phyloP scores from a whole-genome alignment of 1,140 invertebrate species.

The Ceratosolen fusciceps region DNA sequence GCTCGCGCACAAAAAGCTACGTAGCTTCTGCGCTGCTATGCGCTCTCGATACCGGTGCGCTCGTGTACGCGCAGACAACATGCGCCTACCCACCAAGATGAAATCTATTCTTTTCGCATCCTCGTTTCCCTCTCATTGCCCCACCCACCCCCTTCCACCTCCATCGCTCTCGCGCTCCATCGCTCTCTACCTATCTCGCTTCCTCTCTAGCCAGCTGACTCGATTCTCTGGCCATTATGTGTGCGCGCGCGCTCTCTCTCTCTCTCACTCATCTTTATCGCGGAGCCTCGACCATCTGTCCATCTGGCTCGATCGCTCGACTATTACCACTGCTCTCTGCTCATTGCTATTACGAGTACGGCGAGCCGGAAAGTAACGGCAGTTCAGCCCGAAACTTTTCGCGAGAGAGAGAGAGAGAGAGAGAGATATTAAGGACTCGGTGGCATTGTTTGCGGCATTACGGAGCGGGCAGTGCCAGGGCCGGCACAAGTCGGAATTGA shows the following conservation, averaged over 20 bases:
- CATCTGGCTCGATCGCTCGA: not conserved
- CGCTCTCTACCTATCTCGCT: not conserved
- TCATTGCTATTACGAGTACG: not conserved
- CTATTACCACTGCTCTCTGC: not conserved
- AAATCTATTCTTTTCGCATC: not conserved
- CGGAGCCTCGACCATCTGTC: not conserved
- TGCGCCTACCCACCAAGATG: not conserved
- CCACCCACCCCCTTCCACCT: not conserved
- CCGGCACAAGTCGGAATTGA: not conserved
- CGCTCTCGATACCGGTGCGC: not conserved
- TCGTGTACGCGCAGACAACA: not conserved
- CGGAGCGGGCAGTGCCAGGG: constrained; percentile 21
- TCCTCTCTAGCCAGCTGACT: not conserved
- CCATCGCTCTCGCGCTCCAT: not conserved
- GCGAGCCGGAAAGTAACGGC: constrained; percentile 14
- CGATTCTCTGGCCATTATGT: not conserved
- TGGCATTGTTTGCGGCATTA: constrained; percentile 65
- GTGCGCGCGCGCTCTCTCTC: too few relatives aligned
- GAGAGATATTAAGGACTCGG: constrained; percentile 68
- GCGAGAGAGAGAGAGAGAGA: too few relatives aligned
- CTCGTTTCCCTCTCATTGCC: not conserved
- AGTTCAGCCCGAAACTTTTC: constrained; percentile 64
- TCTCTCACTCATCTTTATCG: not conserved
- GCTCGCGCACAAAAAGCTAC: not conserved
- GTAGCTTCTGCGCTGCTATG: not conserved